Evolutionary conservation across 2,113 vertebrate genomes (phyloP).

Genomic region (Egretta garzetta): DNA sequence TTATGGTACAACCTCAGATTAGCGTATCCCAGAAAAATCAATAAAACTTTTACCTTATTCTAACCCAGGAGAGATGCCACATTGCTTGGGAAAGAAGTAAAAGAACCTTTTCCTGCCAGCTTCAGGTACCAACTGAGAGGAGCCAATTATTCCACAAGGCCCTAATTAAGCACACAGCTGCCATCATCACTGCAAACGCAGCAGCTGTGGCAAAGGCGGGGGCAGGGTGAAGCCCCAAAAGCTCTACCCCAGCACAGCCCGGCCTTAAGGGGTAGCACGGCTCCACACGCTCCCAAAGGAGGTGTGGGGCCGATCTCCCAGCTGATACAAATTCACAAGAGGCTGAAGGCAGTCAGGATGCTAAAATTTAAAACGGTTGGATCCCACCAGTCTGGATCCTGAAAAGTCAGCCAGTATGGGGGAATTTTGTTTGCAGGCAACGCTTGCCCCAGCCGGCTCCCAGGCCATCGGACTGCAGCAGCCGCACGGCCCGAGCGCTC

Average conservation of each 20-base stretch:
- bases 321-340: neutral
- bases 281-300: neutral
- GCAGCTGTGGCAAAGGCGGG: neutral
- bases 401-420: accelerated
- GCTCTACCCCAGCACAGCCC: accelerated
- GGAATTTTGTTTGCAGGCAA: too few species aligned
- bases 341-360: accelerated
- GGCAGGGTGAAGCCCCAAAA: neutral
- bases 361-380: neutral
- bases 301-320: accelerated
- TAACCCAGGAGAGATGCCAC: accelerated
- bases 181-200: accelerated
- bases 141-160: accelerated
- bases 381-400: too few species aligned
- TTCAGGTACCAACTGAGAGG: accelerated
- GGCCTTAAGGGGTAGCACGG: accelerated
- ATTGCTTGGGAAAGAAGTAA: accelerated
- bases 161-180: neutral
- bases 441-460: neutral
- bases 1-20: accelerated
- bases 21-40: accelerated
- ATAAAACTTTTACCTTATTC: neutral
- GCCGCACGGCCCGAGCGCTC: accelerated
- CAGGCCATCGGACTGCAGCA: neutral
- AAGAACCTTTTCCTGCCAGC: accelerated